Base-by-base conservation (phyloP, 2,797 vertebrate genomes). In the Enteromius paludinosus region DNA sequence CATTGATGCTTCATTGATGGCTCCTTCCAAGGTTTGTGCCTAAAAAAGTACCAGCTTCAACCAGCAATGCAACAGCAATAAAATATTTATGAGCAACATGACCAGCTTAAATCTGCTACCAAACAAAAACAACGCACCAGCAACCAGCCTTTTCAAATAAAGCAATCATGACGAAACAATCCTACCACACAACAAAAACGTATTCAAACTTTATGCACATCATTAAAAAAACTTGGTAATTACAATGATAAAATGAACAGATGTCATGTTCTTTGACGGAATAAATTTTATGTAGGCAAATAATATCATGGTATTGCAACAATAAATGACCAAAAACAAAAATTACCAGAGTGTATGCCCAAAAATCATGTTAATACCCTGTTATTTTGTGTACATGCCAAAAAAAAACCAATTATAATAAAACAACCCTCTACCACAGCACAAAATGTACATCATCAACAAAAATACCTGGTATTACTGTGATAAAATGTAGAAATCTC, bases 141-240 rank as follows among this genome's bases (percentile, higher is more conserved):
- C 75, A 65, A 81, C 62, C 61, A 56, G 69, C 59, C 47, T 45
- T 65, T 78, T 64, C 49, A n/a, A 87, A 85, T 54, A 52, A 70
- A 69, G 20, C 59, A 62, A 81, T 65, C 28, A 49, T 54, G 68
- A 79, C 35, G 20, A 20, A 68, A 35, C 12, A 65, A 35, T 18
- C 25, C 12, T 74, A 52, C 69, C 85, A 66, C 71, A 82, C 66
- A 78, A 81, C 86, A 38, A 7, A 15, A 65, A 75, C 35, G n/a
- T 47, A 18, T 47, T 47, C 4, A 18, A 70, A 71, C 8, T 47
- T 45, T 18, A 47, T 28, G 68, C 9, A 47, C 41, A 70, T 10
- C 43, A 25, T 25, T 4, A n/a, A 9, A 49, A 49, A 30, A 0
- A 5, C 8, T 28, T 28, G 15, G 8, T 11, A 52, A 70, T 30